A percentile compares a stretch with the other conserved stretches of the same genome.
Conservation (phyloP, 1,140 invertebrate species). For the Tribolium madens region DNA sequence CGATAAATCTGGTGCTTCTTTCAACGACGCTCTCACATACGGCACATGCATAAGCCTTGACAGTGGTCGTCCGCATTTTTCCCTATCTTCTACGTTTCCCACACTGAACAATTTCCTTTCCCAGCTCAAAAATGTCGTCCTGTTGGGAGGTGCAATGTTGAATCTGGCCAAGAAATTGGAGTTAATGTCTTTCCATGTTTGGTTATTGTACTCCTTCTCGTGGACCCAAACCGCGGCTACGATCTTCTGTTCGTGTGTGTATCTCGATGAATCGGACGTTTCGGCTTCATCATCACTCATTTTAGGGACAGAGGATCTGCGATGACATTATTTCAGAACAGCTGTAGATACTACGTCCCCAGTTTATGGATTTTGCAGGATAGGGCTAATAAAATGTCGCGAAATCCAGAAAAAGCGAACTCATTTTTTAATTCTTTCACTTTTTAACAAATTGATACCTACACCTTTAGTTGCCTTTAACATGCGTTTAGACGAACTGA, state of each 20-base stretch:
- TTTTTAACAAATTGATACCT: too few relatives aligned
- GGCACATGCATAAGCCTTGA: conserved; percentile 58
- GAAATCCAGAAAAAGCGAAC: too few relatives aligned
- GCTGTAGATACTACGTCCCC: conserved; percentile 45
- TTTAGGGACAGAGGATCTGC: conserved; percentile 11
- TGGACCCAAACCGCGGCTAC: conserved; percentile 58
- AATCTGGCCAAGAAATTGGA: conserved; percentile 57
- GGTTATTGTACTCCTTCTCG: conserved; percentile 56
- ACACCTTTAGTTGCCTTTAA: too few relatives aligned
- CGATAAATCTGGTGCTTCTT: conserved; percentile 55
- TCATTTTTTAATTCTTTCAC: too few relatives aligned
- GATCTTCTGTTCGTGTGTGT: conserved; percentile 57
- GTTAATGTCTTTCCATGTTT: conserved; percentile 56
- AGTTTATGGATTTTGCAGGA: conserved; percentile 24
- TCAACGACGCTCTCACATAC: conserved; percentile 55
- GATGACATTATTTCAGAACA: conserved; percentile 47
- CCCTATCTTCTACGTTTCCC: conserved; percentile 51
- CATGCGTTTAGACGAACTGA: too few relatives aligned
- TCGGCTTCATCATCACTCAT: conserved; percentile 34
- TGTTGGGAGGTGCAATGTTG: conserved; percentile 51
- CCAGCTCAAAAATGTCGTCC: conserved; percentile 55
- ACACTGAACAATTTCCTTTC: conserved; percentile 55
- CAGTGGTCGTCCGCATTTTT: conserved; percentile 49
- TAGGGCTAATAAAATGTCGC: background rate
- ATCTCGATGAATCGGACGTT: conserved; percentile 23